Percentiles rank a stretch among this genome's conserved stretches.
phyloP scores from a whole-genome alignment of 2,113 vertebrate species.

The Catharus bicknelli region DNA sequence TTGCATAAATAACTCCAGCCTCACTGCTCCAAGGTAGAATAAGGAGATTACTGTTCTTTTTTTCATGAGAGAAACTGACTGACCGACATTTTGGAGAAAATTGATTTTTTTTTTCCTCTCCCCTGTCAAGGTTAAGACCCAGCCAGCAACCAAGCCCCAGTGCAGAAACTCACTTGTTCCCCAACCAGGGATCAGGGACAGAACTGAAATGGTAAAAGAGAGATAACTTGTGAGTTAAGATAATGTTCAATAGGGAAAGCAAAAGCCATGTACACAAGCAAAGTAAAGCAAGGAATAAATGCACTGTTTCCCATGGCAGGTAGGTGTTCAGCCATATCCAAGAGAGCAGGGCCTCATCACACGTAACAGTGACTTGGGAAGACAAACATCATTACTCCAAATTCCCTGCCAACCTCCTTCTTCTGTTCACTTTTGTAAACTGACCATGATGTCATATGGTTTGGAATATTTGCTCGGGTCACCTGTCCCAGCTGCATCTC shows the following conservation, averaged over 20 bases:
- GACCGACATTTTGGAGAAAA: background rate
- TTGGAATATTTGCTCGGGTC: background rate
- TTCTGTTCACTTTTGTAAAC: background rate
- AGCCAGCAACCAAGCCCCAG: background rate
- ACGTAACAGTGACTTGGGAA: accelerated
- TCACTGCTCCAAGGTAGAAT: background rate
- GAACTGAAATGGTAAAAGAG: background rate
- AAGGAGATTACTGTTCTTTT: background rate
- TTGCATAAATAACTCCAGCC: slow-evolving; percentile 16
- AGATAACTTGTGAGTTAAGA: background rate
- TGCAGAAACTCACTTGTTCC: background rate
- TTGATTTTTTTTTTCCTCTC: background rate
- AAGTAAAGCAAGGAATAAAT: background rate
- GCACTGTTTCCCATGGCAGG: background rate
- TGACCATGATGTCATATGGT: background rate
- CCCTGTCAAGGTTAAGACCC: background rate
- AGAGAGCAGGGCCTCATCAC: background rate
- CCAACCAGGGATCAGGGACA: background rate
- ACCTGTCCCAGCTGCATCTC: background rate
- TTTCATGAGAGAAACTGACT: background rate
- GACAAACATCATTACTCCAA: background rate
- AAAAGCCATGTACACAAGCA: background rate
- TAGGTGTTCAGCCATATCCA: background rate
- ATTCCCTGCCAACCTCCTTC: background rate
- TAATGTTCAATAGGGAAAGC: background rate